A percentile compares a stretch with the other conserved stretches of the same genome.
phyloP scores from a whole-genome alignment of 2,113 vertebrate species.

The Rhodinocichla rosea region DNA sequence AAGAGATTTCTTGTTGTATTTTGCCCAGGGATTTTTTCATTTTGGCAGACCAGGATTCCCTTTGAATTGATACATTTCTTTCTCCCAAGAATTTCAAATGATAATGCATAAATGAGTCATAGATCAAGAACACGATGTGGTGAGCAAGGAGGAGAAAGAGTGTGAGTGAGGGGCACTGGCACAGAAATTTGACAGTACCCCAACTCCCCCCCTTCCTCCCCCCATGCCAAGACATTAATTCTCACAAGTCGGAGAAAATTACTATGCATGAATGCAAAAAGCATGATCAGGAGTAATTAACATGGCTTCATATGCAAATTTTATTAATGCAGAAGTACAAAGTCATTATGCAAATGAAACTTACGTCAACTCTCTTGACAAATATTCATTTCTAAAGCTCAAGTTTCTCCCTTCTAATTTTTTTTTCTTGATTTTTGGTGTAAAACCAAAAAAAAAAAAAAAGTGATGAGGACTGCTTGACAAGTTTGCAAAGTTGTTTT shows the following conservation, averaged over 20 bases:
- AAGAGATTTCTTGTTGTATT: not conserved
- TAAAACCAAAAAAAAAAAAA: slow-evolving; percentile 35
- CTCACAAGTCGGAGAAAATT: slow-evolving; percentile 99
- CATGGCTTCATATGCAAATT: slow-evolving; percentile 99
- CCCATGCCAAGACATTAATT: slow-evolving; percentile 98
- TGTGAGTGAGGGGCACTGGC: slow-evolving; percentile 73
- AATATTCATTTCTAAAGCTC: slow-evolving; percentile 98
- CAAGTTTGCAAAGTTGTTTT: slow-evolving; percentile 86
- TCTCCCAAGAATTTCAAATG: slow-evolving; percentile 68
- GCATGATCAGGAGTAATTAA: slow-evolving; percentile 99
- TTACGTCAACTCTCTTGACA: slow-evolving; percentile 99
- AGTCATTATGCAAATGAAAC: slow-evolving; percentile 99
- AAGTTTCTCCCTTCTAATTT: slow-evolving; percentile 81
- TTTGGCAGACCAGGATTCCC: slow-evolving; percentile 61
- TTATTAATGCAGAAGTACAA: slow-evolving; percentile 99
- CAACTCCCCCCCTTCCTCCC: slow-evolving; percentile 64
- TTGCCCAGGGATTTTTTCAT: not conserved
- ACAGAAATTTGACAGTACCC: slow-evolving; percentile 76
- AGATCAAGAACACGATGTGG: slow-evolving; percentile 68
- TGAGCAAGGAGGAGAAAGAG: slow-evolving; percentile 59
- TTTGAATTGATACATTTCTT: slow-evolving; percentile 71
- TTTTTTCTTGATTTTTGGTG: slow-evolving; percentile 73
- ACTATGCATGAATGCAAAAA: slow-evolving; percentile 99
- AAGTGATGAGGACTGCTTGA: slow-evolving; percentile 72
- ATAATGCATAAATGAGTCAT: slow-evolving; percentile 74